Evolutionary conservation across 2,113 vertebrate species (phyloP).

Genomic region (Solenodon paradoxus): DNA sequence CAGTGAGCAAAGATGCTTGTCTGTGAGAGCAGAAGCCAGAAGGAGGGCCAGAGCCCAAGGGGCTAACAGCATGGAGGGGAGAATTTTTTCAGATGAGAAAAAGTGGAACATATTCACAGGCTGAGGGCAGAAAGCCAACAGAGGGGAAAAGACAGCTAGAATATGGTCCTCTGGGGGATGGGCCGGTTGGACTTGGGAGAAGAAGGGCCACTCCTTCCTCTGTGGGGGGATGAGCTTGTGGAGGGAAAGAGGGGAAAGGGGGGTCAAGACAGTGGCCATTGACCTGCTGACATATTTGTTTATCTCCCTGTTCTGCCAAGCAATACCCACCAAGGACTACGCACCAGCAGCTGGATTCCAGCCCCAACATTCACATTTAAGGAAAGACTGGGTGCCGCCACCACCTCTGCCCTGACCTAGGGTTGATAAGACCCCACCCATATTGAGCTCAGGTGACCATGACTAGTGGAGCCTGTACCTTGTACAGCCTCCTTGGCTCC

Average conservation of each 20-base stretch:
- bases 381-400: neutral
- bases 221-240: neutral
- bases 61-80: neutral
- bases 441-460: neutral
- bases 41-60: neutral
- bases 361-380: neutral
- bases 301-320: neutral
- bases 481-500: neutral
- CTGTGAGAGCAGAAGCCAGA: neutral
- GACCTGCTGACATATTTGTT: neutral
- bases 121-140: conserved; percentile 39
- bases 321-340: neutral
- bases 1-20: neutral
- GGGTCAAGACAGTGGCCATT: neutral
- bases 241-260: neutral
- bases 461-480: neutral
- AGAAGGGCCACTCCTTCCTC: neutral
- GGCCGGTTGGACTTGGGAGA: neutral
- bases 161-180: neutral
- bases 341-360: neutral
- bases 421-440: neutral
- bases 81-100: conserved; percentile 44
- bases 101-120: conserved; percentile 21
- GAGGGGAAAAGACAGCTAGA: conserved; percentile 32
- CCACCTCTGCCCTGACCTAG: neutral